Evolutionary conservation across 2,113 vertebrate genomes (phyloP), one percentile per base, ranked within the genome.

Genomic region (Vicugna pacos): DNA sequence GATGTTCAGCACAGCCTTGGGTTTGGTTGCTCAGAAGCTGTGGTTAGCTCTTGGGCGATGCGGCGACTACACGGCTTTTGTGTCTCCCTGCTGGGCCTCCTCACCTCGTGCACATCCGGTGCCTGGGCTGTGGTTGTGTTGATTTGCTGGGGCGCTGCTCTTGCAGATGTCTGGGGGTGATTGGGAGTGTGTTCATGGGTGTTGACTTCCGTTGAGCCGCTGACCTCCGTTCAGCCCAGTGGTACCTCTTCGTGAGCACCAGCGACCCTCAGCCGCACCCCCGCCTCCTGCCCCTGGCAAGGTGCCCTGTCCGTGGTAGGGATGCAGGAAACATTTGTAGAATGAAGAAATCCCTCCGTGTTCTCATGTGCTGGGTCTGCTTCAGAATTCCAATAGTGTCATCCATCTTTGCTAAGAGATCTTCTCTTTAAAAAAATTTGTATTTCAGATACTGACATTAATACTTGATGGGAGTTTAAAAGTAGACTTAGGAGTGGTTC

Each of bases 91-190:
- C 89, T 62, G 69, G 95, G 95, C 77, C 96, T 32, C 77, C 24
- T n/a, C 2, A 9, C 46, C 80, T 89, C 73, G 72, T 56, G 91
- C 82, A 84, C 64, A 70, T 93, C 93, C 94, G 79, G 94, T 95
- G 64, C 91, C 87, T 97, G 89, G 73, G 76, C 48, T 86, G 95
- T 60, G 96, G 96, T 93, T 86, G 13, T 93, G 81, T 95, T 96
- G 96, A 96, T 95, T 95, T 77, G 75, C 72, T 13, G 12, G 52
- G 87, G 79, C 0, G 5, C 93, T 75, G 60, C 87, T 75, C 26
- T 72, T 91, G 20, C 93, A 96, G 72, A 81, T 54, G 75, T 91
- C 91, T 87, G 76, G 72, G 42, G 70, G 20, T 54, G 82, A 94
- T 30, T 91, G 88, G 91, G 81, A 93, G 91, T 80, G 80, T 88